phyloP scores from a whole-genome alignment of 2,888 invertebrate genomes.

The Habroteleia sp. region DNA sequence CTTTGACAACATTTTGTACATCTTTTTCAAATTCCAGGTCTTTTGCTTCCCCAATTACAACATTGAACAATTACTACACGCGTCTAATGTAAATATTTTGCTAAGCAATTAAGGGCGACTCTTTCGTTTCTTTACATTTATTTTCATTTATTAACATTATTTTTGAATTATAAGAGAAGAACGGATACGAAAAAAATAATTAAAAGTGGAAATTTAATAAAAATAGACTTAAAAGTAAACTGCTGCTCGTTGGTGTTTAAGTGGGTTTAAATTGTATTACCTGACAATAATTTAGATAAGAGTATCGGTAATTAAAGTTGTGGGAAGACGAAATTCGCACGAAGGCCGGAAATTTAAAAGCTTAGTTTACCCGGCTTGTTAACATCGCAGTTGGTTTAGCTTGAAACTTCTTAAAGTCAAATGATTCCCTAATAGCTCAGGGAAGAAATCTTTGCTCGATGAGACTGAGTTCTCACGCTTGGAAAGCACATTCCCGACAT shows the following conservation, averaged over 20 bases:
- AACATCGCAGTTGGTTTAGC: slow-evolving; percentile 35
- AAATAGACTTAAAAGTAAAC: not conserved
- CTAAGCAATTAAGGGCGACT: slow-evolving; percentile 1
- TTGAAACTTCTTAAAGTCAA: slow-evolving; percentile 72
- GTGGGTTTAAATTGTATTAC: slow-evolving; percentile 18
- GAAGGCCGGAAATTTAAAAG: slow-evolving; percentile 50
- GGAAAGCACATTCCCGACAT: slow-evolving; percentile 66
- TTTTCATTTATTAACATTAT: not conserved
- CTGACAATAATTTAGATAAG: slow-evolving; percentile 44
- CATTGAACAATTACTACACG: too few relatives aligned
- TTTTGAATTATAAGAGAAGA: too few relatives aligned
- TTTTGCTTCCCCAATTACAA: slow-evolving; percentile 9
- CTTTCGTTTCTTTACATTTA: not conserved
- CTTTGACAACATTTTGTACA: slow-evolving; percentile 13
- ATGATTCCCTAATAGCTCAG: slow-evolving; percentile 78
- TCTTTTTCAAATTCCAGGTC: slow-evolving; percentile 5
- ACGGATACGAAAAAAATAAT: slow-evolving; percentile 3
- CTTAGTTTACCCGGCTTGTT: slow-evolving; percentile 49
- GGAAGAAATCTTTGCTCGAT: slow-evolving; percentile 73
- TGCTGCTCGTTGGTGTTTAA: not conserved
- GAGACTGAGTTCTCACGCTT: slow-evolving; percentile 73
- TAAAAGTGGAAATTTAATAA: not conserved
- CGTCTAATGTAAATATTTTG: slow-evolving; percentile 13
- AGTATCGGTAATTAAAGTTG: slow-evolving; percentile 37
- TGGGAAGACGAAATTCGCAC: slow-evolving; percentile 12